phyloP scores from a whole-genome alignment of 1,140 invertebrate species.

The Drosophila paulistorum region DNA sequence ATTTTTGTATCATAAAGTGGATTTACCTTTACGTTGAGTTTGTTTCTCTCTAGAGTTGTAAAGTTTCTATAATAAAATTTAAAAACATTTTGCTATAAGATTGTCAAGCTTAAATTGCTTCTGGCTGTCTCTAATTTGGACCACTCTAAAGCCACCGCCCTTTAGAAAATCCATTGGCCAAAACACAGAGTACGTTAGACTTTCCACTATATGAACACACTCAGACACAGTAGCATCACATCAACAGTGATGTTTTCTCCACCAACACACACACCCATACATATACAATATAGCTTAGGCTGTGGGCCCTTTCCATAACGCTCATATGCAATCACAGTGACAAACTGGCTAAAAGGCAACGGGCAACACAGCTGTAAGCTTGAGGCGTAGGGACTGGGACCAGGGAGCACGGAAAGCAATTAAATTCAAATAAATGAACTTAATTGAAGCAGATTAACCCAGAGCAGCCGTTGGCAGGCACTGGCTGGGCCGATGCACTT shows the following conservation, averaged over 20 bases:
- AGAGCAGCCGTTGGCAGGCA: constrained; percentile 47
- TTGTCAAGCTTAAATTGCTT: not conserved
- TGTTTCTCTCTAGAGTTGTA: too few species aligned
- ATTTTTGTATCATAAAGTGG: too few species aligned
- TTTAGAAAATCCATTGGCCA: constrained; percentile 8
- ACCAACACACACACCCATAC: not conserved
- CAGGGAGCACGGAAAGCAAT: constrained; percentile 62
- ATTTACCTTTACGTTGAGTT: too few species aligned
- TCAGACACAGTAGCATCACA: constrained; percentile 17
- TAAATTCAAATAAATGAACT: constrained; percentile 78
- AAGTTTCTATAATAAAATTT: too few species aligned
- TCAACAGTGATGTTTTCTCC: constrained; percentile 13
- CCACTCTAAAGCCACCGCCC: constrained; percentile 7
- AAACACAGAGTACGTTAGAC: constrained; percentile 9
- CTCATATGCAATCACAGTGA: constrained; percentile 28
- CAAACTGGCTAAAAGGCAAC: constrained; percentile 16
- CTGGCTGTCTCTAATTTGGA: not conserved
- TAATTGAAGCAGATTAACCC: constrained; percentile 79
- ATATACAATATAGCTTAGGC: not conserved
- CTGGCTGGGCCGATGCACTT: constrained; percentile 8
- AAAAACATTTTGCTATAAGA: too few species aligned
- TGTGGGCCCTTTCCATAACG: constrained; percentile 20
- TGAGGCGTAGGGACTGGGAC: not conserved
- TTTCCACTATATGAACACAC: constrained; percentile 26
- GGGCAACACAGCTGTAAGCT: constrained; percentile 1